A percentile compares a stretch with the other conserved stretches of the same genome.
Evolutionary conservation across 2,113 vertebrate species (phyloP).

Genomic region (Marcusenius ussheri): DNA sequence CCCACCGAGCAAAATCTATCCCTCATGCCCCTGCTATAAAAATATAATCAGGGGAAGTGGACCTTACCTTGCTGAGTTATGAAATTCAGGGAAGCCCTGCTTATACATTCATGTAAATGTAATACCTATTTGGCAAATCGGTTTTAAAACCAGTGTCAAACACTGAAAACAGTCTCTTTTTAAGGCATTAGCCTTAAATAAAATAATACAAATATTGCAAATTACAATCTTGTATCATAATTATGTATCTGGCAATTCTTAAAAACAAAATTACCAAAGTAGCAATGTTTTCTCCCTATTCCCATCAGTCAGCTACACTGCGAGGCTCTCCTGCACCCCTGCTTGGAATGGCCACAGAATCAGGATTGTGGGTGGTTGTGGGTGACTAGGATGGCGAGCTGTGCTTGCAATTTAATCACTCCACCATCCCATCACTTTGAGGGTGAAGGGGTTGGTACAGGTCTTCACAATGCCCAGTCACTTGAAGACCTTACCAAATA

Average conservation of each 20-base stretch:
- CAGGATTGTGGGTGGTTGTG: background rate
- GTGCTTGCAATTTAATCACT: background rate
- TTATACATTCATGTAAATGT: background rate
- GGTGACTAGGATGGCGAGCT: background rate
- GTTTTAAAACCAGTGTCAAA: background rate
- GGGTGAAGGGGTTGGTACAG: background rate
- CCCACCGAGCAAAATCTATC: background rate
- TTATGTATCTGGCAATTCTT: background rate
- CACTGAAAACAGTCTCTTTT: background rate
- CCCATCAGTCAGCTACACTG: background rate
- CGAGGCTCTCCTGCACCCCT: background rate
- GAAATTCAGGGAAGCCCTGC: background rate
- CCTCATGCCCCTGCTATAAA: background rate
- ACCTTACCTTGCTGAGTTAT: background rate
- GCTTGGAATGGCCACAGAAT: background rate
- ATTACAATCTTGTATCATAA: background rate
- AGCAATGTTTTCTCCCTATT: background rate
- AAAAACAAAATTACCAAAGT: background rate
- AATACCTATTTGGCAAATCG: background rate
- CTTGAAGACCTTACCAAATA: background rate
- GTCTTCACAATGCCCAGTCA: background rate
- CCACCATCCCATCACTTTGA: background rate
- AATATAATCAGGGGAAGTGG: background rate
- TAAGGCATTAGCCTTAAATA: background rate
- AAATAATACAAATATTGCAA: background rate